Percentiles rank a stretch among this genome's conserved stretches.
phyloP scores from a whole-genome alignment of 2,888 invertebrate species.

The Epirrhoe alternata region DNA sequence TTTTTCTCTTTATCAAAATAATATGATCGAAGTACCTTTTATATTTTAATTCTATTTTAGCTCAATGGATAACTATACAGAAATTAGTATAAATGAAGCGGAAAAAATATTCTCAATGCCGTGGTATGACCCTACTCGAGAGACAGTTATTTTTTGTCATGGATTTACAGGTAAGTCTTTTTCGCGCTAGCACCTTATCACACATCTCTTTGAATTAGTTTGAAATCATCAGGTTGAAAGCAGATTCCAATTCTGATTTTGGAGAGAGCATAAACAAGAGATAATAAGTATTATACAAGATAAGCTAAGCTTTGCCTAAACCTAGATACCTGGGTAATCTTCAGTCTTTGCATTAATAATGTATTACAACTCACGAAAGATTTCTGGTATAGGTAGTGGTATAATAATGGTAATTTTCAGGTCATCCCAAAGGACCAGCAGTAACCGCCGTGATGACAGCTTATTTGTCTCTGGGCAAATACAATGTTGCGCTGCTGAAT shows the following conservation, averaged over 20 bases:
- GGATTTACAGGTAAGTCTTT: conserved; percentile 67
- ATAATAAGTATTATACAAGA: too few species aligned
- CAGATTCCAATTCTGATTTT: too few species aligned
- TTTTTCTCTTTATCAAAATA: neutral
- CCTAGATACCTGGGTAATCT: too few species aligned
- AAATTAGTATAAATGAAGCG: conserved; percentile 56
- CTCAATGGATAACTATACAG: conserved; percentile 63
- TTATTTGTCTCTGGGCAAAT: conserved; percentile 59
- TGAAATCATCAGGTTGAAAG: too few species aligned
- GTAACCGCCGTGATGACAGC: conserved; percentile 61
- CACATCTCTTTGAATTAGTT: too few species aligned
- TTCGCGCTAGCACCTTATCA: too few species aligned
- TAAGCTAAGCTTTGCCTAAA: too few species aligned
- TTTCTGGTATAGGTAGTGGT: too few species aligned
- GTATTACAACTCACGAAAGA: too few species aligned
- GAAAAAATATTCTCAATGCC: conserved; percentile 56
- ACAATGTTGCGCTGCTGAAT: conserved; percentile 72
- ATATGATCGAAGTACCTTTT: too few species aligned
- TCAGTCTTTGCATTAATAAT: too few species aligned
- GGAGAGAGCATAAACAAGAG: too few species aligned
- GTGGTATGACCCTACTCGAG: conserved; percentile 63
- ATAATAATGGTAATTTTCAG: conserved; percentile 48
- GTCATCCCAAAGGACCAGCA: conserved; percentile 67
- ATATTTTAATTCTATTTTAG: conserved; percentile 52
- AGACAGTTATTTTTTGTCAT: conserved; percentile 65